These are phyloP conservation scores for Agriopis aurantiaria DNA, from an alignment of 2,888 invertebrate genomes.

Conservation along the genomic window DNA sequence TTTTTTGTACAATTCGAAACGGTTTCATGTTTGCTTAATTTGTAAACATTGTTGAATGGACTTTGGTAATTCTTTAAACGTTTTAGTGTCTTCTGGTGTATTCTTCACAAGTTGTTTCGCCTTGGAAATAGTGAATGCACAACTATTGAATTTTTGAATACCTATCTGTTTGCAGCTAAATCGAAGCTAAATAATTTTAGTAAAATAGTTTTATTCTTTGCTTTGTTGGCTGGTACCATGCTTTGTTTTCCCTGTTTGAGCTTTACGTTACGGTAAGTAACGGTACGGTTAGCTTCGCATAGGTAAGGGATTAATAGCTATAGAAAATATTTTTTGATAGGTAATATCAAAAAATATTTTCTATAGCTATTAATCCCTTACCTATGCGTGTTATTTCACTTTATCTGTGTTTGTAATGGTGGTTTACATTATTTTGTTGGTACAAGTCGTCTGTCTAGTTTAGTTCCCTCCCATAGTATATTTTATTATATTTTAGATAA, in stretches of 20 bases:
- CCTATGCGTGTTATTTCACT: background rate
- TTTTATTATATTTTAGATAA: background rate
- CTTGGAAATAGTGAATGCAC: conserved; percentile 5
- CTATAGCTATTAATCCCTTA: background rate
- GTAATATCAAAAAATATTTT: no score
- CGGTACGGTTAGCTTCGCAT: no score
- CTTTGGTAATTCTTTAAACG: background rate
- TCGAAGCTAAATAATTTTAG: background rate
- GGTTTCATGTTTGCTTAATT: conserved; percentile 32
- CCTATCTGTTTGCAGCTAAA: background rate
- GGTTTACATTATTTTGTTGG: background rate
- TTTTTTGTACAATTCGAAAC: conserved; percentile 38
- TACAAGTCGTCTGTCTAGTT: background rate
- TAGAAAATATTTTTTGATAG: no score
- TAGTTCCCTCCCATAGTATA: background rate
- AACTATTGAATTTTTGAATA: conserved; percentile 1
- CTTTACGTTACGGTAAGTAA: background rate
- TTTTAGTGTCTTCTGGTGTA: background rate
- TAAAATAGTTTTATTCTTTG: background rate
- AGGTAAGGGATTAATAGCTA: no score
- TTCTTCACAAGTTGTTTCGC: background rate
- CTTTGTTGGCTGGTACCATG: background rate
- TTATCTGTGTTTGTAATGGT: background rate
- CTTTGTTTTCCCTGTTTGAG: background rate
- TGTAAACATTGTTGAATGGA: conserved; percentile 1